Percentiles rank a stretch among this genome's conserved stretches.
Evolutionary conservation across 2,888 invertebrate genomes (phyloP).

Genomic region (Eupithecia abbreviata): DNA sequence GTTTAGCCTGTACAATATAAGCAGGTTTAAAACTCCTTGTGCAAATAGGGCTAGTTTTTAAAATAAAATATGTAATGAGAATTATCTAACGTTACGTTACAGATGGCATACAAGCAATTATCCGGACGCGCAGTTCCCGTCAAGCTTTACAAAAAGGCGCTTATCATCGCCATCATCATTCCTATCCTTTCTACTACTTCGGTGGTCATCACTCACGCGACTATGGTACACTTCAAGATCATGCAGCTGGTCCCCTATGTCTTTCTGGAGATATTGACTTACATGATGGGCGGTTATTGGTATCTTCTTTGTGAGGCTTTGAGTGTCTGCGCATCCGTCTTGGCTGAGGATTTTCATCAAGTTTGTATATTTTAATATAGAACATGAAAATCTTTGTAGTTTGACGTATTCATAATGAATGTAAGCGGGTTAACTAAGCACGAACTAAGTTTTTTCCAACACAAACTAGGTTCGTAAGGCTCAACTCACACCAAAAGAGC

Average conservation of each 20-base stretch:
- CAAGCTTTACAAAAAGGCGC: slow-evolving; percentile 83
- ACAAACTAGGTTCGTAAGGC: too few relatives aligned
- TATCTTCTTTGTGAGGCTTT: slow-evolving; percentile 87
- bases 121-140: slow-evolving; percentile 83
- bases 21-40: neutral
- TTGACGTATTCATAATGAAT: too few relatives aligned
- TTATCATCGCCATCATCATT: slow-evolving; percentile 83
- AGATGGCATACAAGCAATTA: slow-evolving; percentile 85
- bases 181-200: slow-evolving; percentile 86
- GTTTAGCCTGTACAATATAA: too few relatives aligned
- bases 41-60: neutral
- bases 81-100: slow-evolving; percentile 42
- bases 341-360: slow-evolving; percentile 88
- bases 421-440: too few relatives aligned
- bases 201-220: slow-evolving; percentile 87
- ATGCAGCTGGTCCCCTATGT: slow-evolving; percentile 88
- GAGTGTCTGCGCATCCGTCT: slow-evolving; percentile 85
- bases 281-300: slow-evolving; percentile 89
- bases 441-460: too few relatives aligned
- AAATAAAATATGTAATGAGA: neutral
- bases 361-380: slow-evolving; percentile 53
- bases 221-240: slow-evolving; percentile 87
- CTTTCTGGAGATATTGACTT: slow-evolving; percentile 87
- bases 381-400: too few relatives aligned
- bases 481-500: too few relatives aligned